Evolutionary conservation across 2,113 vertebrate species (phyloP), one percentile per base, ranked within the genome.

Genomic region (Apteryx mantelli): DNA sequence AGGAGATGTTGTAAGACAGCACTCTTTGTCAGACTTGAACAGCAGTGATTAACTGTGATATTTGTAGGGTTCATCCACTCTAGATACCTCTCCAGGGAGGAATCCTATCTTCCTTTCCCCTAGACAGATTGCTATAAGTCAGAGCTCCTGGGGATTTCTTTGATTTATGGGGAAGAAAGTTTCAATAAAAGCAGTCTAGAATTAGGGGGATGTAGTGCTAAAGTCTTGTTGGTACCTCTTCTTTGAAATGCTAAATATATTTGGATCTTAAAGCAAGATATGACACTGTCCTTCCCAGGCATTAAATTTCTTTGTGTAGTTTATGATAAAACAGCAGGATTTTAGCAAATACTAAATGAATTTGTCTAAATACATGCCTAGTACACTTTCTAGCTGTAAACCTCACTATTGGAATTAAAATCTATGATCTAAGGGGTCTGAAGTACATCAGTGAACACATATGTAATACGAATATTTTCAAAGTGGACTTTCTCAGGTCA

Each of bases 101-200:
- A 75, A 91, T 91, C 42, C 40, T 70, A 28, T 60, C 48, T 90
- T 91, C 64, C 24, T 88, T 95, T 91, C 21, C 76, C 56, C 75
- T 68, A 81, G 87, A 83, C 53, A 94, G 87, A 86, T 70, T 95
- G 77, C 91, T 92, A 17, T 58, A 92, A 95, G 63, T 77, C 76
- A 78, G 36, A 94, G 24, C 58, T 91, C 44, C 78, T 82, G 55
- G 58, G 84, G 70, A 85, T 92, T 86, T 91, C 81, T 91, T 97
- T 95, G 75, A 88, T 89, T 95, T 95, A 86, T 9, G 1, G 80
- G 60, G n/a, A 94, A 88, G 32, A 15, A 92, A 76, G 46, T 89
- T 95, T 75, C 46, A 70, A 69, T 66, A 73, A 38, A 80, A 88
- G 36, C 32, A 94, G 40, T 46, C 68, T 89, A 78, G 68, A 95